phyloP scores from a whole-genome alignment of 2,113 vertebrate species.

The Fulmarus glacialis region DNA sequence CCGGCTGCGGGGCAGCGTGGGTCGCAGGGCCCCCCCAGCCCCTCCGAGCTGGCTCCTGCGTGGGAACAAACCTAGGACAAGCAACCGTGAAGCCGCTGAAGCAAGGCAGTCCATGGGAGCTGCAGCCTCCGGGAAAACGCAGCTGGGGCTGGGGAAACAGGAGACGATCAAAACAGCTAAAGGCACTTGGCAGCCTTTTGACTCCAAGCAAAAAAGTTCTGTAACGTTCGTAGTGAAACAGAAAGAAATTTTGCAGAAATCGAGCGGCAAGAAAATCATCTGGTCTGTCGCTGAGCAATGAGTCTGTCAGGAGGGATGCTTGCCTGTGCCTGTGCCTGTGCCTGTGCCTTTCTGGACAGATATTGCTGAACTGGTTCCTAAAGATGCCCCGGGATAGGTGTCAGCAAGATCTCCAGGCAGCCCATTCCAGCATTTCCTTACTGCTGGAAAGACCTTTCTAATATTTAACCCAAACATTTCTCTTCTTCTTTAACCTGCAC shows the following conservation, averaged over 20 bases:
- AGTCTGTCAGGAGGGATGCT: background rate
- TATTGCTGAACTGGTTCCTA: background rate
- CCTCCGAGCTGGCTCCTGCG: rapidly evolving
- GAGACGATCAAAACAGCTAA: background rate
- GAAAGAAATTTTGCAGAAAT: background rate
- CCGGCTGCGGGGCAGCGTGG: rapidly evolving
- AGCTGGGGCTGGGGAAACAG: background rate
- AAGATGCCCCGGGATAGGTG: background rate
- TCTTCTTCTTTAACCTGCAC: background rate
- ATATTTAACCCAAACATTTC: background rate
- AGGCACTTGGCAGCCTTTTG: background rate
- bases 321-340: background rate
- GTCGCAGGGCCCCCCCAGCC: background rate
- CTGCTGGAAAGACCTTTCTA: background rate
- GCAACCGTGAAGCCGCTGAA: background rate
- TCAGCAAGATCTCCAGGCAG: background rate
- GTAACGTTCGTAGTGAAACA: background rate
- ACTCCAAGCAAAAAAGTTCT: background rate
- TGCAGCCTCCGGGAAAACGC: background rate
- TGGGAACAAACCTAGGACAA: background rate
- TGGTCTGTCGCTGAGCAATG: background rate
- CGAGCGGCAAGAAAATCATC: background rate
- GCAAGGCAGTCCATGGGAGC: background rate
- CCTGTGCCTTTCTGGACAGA: background rate
- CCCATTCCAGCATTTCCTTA: background rate